These are phyloP conservation scores for Anthoscopus minutus DNA, from an alignment of 2,113 vertebrate genomes.

Conservation along the genomic window DNA sequence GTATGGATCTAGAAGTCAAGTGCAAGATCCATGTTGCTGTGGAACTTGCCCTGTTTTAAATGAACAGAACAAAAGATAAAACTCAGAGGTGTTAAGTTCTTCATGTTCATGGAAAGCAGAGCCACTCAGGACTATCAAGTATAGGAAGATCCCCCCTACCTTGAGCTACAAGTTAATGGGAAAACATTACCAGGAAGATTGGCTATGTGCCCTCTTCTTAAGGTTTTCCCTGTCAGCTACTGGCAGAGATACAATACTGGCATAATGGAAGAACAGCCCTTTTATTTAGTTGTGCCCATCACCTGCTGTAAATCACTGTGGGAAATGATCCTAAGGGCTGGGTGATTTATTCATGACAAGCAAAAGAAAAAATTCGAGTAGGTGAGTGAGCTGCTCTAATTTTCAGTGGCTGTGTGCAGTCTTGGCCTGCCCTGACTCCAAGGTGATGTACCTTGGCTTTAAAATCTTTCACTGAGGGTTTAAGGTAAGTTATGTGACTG, in stretches of 20 bases:
- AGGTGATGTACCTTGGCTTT: not conserved
- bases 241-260: not conserved
- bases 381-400: not conserved
- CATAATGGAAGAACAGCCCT: not conserved
- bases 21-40: not conserved
- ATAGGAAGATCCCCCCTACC: not conserved
- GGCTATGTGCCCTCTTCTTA: not conserved
- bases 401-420: not conserved
- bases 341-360: not conserved
- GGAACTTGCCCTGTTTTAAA: not conserved
- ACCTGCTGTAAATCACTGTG: not conserved
- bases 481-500: not conserved
- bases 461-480: not conserved
- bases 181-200: not conserved
- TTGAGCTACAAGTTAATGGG: not conserved
- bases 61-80: not conserved
- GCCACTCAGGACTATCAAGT: not conserved
- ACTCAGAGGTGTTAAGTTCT: not conserved
- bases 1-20: not conserved
- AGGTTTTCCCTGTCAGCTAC: not conserved
- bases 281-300: not conserved
- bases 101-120: not conserved
- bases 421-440: not conserved
- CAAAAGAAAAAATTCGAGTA: not conserved
- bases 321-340: not conserved